These are phyloP conservation scores for Apotomis turbidana DNA, from an alignment of 2,888 invertebrate species.

Conservation along the genomic window DNA sequence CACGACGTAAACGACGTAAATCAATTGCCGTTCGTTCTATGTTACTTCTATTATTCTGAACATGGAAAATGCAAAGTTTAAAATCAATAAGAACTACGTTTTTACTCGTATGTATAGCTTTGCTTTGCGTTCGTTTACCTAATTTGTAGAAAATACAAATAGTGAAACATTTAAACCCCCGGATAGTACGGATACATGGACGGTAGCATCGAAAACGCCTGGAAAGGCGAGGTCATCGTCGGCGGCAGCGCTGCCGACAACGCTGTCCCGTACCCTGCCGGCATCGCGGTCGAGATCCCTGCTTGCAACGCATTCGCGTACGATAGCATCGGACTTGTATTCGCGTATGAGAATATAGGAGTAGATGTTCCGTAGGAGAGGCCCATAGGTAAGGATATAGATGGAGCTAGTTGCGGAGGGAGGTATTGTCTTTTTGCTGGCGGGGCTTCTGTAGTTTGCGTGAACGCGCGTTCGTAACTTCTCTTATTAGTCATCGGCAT, in stretches of 20 bases:
- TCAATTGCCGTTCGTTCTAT: not conserved
- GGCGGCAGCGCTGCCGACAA: constrained; percentile 64
- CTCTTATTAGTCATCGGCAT: constrained; percentile 84
- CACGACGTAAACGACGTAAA: not conserved
- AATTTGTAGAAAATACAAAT: too few relatives aligned
- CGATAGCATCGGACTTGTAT: constrained; percentile 67
- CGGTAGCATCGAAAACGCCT: constrained; percentile 60
- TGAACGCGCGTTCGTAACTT: constrained; percentile 89
- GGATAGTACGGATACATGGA: constrained; percentile 65
- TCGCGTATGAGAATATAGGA: constrained; percentile 77
- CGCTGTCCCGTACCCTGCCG: constrained; percentile 67
- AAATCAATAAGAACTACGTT: too few relatives aligned
- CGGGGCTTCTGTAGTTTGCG: constrained; percentile 71
- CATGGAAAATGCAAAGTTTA: not conserved
- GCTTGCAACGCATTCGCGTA: constrained; percentile 64
- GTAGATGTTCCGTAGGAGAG: constrained; percentile 80
- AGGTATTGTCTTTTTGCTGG: constrained; percentile 80
- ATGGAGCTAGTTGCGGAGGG: constrained; percentile 68
- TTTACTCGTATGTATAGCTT: too few relatives aligned
- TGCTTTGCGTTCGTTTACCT: too few relatives aligned
- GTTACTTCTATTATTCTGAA: not conserved
- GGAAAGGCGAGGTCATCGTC: constrained; percentile 63
- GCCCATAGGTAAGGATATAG: constrained; percentile 70
- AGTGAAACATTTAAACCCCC: constrained; percentile 52
- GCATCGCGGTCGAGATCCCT: constrained; percentile 63